Percentiles rank a stretch among this genome's conserved stretches.
Evolutionary conservation across 2,113 vertebrate genomes (phyloP).

Genomic region (Sceloporus undulatus): DNA sequence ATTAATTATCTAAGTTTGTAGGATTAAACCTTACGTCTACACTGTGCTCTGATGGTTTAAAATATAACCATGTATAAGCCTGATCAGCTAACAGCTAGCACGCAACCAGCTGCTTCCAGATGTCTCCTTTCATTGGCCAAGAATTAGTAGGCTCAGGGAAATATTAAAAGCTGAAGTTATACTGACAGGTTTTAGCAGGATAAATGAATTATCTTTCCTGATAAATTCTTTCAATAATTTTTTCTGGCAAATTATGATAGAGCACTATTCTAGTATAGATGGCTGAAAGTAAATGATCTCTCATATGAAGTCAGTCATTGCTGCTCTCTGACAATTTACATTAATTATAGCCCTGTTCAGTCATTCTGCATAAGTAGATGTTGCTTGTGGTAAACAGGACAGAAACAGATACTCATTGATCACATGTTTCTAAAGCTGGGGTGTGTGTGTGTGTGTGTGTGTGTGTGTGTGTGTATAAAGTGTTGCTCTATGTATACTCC

Average conservation of each 20-base stretch:
- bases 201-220: slow-evolving; percentile 24
- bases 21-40: background rate
- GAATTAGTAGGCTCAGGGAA: slow-evolving; percentile 15
- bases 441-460: too few relatives aligned
- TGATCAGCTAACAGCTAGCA: background rate
- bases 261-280: background rate
- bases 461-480: background rate
- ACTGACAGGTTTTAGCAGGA: slow-evolving; percentile 22
- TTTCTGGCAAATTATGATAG: slow-evolving; percentile 26
- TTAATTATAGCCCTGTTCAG: background rate
- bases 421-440: too few relatives aligned
- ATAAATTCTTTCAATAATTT: slow-evolving; percentile 10
- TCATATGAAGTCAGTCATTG: background rate
- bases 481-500: background rate
- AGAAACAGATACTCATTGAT: too few relatives aligned
- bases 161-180: slow-evolving; percentile 37
- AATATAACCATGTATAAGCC: background rate
- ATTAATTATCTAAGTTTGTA: background rate
- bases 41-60: background rate
- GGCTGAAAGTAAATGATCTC: background rate
- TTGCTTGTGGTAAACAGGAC: background rate
- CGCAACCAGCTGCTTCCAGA: background rate
- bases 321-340: background rate
- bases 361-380: background rate
- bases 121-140: slow-evolving; percentile 22